Percentiles rank a stretch among this genome's conserved stretches.
Conservation (phyloP, 2,888 invertebrate genomes). For the Pedicia rivosa region DNA sequence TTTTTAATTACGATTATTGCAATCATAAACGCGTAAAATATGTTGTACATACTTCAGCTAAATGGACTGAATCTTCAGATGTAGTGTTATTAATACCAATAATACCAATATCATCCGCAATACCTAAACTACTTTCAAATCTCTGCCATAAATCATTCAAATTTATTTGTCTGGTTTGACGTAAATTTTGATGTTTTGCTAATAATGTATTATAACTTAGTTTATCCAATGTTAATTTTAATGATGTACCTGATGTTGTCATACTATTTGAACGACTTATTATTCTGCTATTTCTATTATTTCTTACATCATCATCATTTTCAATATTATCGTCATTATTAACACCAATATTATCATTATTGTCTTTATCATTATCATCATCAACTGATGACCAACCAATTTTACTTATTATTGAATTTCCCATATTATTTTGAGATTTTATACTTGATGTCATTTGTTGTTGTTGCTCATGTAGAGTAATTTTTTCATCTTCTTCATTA, state of each 20-base stretch:
- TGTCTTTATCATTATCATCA: slow-evolving; percentile 27
- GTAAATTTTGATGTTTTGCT: slow-evolving; percentile 21
- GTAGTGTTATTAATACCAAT: slow-evolving; percentile 24
- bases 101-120: slow-evolving; percentile 14
- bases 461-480: too few species aligned
- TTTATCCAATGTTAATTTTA: slow-evolving; percentile 22
- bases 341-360: background rate
- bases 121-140: slow-evolving; percentile 25
- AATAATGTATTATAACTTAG: slow-evolving; percentile 27
- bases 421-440: too few species aligned
- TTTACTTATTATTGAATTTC: slow-evolving; percentile 47
- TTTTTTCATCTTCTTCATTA: slow-evolving; percentile 9
- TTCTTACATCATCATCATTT: slow-evolving; percentile 5
- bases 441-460: too few species aligned
- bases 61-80: slow-evolving; percentile 7
- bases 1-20: slow-evolving; percentile 14
- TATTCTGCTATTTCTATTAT: slow-evolving; percentile 1
- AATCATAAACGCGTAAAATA: too few species aligned
- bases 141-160: slow-evolving; percentile 43
- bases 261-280: slow-evolving; percentile 24
- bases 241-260: slow-evolving; percentile 20
- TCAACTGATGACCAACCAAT: slow-evolving; percentile 45
- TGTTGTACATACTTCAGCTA: too few species aligned
- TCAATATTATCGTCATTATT: background rate
- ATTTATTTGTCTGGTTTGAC: slow-evolving; percentile 29